Evolutionary conservation across 2,113 vertebrate genomes (phyloP), one percentile per base, ranked within the genome.

Genomic region (Gila orcuttii): DNA sequence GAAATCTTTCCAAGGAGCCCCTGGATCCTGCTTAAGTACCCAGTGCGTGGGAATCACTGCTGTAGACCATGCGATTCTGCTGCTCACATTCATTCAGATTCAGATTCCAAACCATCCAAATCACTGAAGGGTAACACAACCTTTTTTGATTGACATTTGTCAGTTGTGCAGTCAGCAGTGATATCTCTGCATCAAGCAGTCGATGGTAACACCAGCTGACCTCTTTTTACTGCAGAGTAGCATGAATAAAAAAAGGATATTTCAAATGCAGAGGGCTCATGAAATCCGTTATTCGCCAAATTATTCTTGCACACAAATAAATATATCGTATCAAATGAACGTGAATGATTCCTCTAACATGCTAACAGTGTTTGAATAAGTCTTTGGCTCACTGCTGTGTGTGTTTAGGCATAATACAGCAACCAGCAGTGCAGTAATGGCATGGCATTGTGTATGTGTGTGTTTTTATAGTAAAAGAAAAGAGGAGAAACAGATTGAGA

Each of bases 281-380:
- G 33, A 82, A 68, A 82, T 28, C 0, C 0, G 0, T 55, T 50
- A 25, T 81, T 81, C 4, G 19, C 59, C 19, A 12, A 68, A 50
- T 69, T 82, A 23, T 66, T 21, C 25, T 69, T n/a, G 13, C 25
- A 5, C 33, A 17, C 31, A 52, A 68, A 73, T 59, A 87, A 28
- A 73, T 78, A 52, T 68, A 36, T 68, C 50, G 19, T 64, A 42
- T 15, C 64, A 84, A 88, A 79, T 19, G 55, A 71, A 25, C 57
- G 69, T 23, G 23, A 74, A 62, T 71, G n/a, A 76, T 83, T 66
- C 42, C 81, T 82, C 36, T 68, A 78, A 86, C 77, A 87, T 68
- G 66, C 39, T 87, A 82, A 87, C 85, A 82, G 69, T 87, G 83
- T 89, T 87, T 89, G 86, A 64, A 68, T 45, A 85, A 82, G 83